Evolutionary conservation across 2,888 invertebrate species (phyloP).

Genomic region (Platycheirus albimanus): DNA sequence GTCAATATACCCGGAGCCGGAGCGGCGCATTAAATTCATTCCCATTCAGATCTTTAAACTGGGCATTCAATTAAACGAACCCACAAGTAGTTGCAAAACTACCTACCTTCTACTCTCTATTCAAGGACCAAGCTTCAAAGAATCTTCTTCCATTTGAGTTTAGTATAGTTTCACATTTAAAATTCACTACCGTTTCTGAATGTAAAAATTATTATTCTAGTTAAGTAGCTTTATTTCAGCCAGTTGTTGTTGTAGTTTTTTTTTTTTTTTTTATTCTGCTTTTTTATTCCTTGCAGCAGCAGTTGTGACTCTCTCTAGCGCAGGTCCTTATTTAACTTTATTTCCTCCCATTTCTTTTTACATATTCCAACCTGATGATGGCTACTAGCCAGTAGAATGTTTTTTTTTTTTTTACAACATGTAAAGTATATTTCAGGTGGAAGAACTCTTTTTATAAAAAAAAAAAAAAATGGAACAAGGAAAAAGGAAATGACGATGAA

Average conservation of each 20-base stretch:
- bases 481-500: conserved; percentile 56
- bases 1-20: conserved; percentile 6
- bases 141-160: conserved; percentile 27
- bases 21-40: conserved; percentile 33
- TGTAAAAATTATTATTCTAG: conserved; percentile 69
- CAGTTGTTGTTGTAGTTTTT: conserved; percentile 26
- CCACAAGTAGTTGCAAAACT: conserved; percentile 52
- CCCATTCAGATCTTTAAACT: conserved; percentile 42
- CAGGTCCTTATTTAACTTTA: conserved; percentile 66
- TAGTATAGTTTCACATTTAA: conserved; percentile 46
- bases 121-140: conserved; percentile 12
- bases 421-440: conserved; percentile 24
- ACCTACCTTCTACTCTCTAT: conserved; percentile 1
- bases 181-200: conserved; percentile 54
- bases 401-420: conserved; percentile 14
- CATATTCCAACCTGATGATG: conserved; percentile 53
- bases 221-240: conserved; percentile 59
- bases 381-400: conserved; percentile 30
- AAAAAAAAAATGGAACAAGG: neutral
- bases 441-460: neutral
- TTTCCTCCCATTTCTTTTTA: conserved; percentile 29
- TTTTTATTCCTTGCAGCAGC: conserved; percentile 1
- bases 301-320: neutral
- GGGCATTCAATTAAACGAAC: conserved; percentile 59
- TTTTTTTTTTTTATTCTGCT: neutral